Evolutionary conservation across 2,797 vertebrate genomes (phyloP).

Genomic region (Morelia viridis): DNA sequence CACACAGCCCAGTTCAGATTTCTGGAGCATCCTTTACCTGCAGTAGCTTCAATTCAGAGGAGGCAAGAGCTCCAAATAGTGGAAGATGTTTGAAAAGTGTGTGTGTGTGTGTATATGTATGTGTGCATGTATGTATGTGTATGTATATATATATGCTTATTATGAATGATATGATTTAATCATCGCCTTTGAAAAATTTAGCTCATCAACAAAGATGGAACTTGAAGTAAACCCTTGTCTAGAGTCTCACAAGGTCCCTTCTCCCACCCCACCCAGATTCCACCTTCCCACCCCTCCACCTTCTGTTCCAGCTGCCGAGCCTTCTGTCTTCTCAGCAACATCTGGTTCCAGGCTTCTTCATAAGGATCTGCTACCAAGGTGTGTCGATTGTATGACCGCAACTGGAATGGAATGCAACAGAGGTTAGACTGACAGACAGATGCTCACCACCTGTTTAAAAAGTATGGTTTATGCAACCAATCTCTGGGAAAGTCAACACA

Average conservation of each 20-base stretch:
- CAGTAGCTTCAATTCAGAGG: neutral
- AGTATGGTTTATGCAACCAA: neutral
- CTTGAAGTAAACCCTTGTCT: neutral
- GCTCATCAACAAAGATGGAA: neutral
- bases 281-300: conserved; percentile 68
- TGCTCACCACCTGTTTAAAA: neutral
- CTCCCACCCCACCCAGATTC: neutral
- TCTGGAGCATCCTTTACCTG: neutral
- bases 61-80: neutral
- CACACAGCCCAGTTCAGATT: neutral
- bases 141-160: neutral
- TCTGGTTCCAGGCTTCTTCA: conserved; percentile 88
- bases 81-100: neutral
- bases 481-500: neutral
- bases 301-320: conserved; percentile 86
- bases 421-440: neutral
- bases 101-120: neutral
- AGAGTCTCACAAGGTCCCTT: neutral
- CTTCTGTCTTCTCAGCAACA: conserved; percentile 86
- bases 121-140: too few species aligned
- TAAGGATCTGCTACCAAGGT: conserved; percentile 90
- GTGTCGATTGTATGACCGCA: conserved; percentile 96
- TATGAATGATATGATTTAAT: neutral
- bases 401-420: conserved; percentile 68
- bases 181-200: neutral